Evolutionary conservation across 2,797 vertebrate genomes (phyloP), one percentile per base, ranked within the genome.

Genomic region (Chelon auratus): DNA sequence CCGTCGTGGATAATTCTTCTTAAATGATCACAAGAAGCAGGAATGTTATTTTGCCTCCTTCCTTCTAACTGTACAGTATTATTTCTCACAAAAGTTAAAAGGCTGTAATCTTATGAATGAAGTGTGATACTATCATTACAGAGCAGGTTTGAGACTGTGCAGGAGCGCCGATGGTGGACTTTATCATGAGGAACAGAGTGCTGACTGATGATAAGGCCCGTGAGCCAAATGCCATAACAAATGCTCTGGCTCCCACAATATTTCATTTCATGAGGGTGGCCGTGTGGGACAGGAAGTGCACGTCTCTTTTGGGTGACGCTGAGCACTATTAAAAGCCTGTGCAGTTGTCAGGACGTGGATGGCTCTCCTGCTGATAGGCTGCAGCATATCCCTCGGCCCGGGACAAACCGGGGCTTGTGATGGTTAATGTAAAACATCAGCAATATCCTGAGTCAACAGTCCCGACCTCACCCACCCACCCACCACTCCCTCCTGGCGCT

Each of bases 361-460:
- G 40, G 9, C 47, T 69, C 42, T 72, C 63, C 62, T 60, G 43
- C 55, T 89, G 82, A 81, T 78, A 63, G 76, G 72, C 62, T 55
- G 62, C 60, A 62, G 56, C 11, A 0, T 76, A 39, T 42, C 72
- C 36, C 67, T 74, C 13, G 48, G 50, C 50, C 33, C 30, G 36
- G 75, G 82, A 82, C 83, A 80, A 68, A 75, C 40, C 18, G 11
- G 22, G 72, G 64, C 81, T 72, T 82, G 72, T 86, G 83, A 68
- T 72, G 64, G 80, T 63, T 71, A 78, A 84, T 78, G 81, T 89
- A 75, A 87, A 87, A 84, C 83, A 85, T 91, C 80, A 87, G 82
- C 80, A 85, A 90, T 88, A 86, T 89, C 86, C 86, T 85, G 73
- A 91, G 76, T 88, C 89, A 88, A 90, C 89, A 89, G 51, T 79